Percentiles rank a stretch among this genome's conserved stretches.
phyloP scores from a whole-genome alignment of 2,797 vertebrate species.

The Lagorchestes hirsutus region DNA sequence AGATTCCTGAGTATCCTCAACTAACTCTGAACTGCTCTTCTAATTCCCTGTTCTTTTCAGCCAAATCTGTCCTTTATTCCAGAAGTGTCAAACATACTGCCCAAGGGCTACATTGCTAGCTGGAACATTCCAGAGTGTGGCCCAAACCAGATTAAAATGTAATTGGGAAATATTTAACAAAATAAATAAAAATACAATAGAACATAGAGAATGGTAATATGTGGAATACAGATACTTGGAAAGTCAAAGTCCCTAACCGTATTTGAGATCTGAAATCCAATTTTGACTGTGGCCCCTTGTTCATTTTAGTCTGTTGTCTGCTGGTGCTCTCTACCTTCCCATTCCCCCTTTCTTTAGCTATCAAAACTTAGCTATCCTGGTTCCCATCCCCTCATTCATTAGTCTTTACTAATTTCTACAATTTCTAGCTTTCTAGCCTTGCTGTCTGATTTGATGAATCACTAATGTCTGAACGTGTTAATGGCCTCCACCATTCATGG shows the following conservation, averaged over 20 bases:
- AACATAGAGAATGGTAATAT: not conserved
- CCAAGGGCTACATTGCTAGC: not conserved
- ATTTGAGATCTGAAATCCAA: not conserved
- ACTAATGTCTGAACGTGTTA: not conserved
- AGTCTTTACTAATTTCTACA: not conserved
- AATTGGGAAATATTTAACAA: not conserved
- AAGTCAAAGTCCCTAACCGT: not conserved
- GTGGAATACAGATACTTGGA: not conserved
- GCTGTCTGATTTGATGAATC: not conserved
- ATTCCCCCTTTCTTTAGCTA: not conserved
- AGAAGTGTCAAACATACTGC: not conserved
- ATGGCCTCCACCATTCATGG: not conserved
- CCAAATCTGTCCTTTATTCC: not conserved
- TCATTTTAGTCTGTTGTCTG: not conserved
- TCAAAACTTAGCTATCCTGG: not conserved
- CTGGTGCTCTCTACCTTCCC: not conserved
- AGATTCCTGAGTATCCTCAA: not conserved
- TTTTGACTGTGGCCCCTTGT: not conserved
- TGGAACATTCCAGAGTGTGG: not conserved
- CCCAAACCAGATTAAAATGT: not conserved
- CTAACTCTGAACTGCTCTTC: not conserved
- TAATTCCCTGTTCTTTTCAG: not conserved
- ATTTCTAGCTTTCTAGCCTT: not conserved
- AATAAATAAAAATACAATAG: not conserved
- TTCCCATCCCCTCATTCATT: not conserved